phyloP scores from a whole-genome alignment of 2,888 invertebrate genomes.

The Elmis aenea region DNA sequence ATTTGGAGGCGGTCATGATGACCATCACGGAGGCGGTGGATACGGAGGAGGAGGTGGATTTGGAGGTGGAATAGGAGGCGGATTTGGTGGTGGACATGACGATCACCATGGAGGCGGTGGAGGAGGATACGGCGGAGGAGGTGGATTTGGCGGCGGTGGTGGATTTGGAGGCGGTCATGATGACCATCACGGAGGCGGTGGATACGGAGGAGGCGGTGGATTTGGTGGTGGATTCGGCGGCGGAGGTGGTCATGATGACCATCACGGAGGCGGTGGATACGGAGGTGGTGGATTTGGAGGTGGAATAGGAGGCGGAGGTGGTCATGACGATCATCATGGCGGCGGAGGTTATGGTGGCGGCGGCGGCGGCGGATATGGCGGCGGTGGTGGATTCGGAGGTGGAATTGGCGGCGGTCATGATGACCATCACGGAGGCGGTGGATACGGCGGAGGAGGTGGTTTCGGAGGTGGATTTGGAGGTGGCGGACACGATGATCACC shows the following conservation, averaged over 20 bases:
- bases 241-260: constrained; percentile 8
- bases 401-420: constrained; percentile 36
- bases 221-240: constrained; percentile 9
- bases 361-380: constrained; percentile 16
- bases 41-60: constrained; percentile 28
- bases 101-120: constrained; percentile 9
- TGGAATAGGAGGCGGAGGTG: constrained; percentile 10
- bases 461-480: constrained; percentile 30
- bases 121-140: constrained; percentile 11
- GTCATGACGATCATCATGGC: constrained; percentile 13
- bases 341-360: constrained; percentile 14
- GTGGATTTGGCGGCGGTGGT: constrained; percentile 13
- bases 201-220: constrained; percentile 14
- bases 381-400: constrained; percentile 18
- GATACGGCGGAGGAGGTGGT: constrained; percentile 18
- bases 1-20: constrained; percentile 21
- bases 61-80: constrained; percentile 27
- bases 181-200: constrained; percentile 8
- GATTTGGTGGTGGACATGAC: constrained; percentile 16
- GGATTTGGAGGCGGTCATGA: constrained; percentile 15
- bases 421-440: constrained; percentile 37
- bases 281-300: constrained; percentile 9
- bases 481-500: constrained; percentile 25
- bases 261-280: constrained; percentile 7
- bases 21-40: constrained; percentile 12